Conservation (phyloP, 1,140 invertebrate species). For the Euborellia annulipes region DNA sequence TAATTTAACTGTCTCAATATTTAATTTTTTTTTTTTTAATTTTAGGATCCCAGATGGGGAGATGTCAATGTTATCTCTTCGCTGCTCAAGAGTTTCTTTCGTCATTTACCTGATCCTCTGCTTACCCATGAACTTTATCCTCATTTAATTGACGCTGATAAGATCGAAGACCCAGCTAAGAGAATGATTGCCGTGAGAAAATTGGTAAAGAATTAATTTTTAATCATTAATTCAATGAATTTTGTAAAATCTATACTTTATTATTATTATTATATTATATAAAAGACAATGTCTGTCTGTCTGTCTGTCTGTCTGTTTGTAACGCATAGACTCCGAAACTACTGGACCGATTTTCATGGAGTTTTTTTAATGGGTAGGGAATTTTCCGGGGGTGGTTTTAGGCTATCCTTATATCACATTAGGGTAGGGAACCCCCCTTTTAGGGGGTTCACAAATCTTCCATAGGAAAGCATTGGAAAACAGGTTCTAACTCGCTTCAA, state of each 20-base stretch:
- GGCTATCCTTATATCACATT: too few relatives aligned
- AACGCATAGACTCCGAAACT: too few relatives aligned
- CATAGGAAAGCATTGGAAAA: too few relatives aligned
- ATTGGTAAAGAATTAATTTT: conserved; percentile 37
- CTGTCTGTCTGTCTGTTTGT: too few relatives aligned
- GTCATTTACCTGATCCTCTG: conserved; percentile 80
- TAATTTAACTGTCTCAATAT: conserved; percentile 4
- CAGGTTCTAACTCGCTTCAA: too few relatives aligned
- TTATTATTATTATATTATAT: too few relatives aligned
- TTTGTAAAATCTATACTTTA: conserved; percentile 1
- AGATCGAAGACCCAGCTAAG: conserved; percentile 53
- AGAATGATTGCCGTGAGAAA: conserved; percentile 63
- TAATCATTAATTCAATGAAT: not conserved
- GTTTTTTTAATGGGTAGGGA: too few relatives aligned
- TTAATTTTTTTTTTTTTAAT: conserved; percentile 13
- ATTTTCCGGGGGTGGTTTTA: too few relatives aligned
- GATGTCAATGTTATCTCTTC: conserved; percentile 85
- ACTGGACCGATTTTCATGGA: too few relatives aligned
- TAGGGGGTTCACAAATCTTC: too few relatives aligned
- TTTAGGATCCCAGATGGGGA: conserved; percentile 64
- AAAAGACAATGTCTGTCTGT: too few relatives aligned
- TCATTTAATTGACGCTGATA: conserved; percentile 81
- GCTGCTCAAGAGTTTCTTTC: conserved; percentile 85
- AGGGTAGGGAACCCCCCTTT: too few relatives aligned
- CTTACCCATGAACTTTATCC: conserved; percentile 77